phyloP scores from a whole-genome alignment of 2,113 vertebrate genomes.

The Brachypteracias leptosomus region DNA sequence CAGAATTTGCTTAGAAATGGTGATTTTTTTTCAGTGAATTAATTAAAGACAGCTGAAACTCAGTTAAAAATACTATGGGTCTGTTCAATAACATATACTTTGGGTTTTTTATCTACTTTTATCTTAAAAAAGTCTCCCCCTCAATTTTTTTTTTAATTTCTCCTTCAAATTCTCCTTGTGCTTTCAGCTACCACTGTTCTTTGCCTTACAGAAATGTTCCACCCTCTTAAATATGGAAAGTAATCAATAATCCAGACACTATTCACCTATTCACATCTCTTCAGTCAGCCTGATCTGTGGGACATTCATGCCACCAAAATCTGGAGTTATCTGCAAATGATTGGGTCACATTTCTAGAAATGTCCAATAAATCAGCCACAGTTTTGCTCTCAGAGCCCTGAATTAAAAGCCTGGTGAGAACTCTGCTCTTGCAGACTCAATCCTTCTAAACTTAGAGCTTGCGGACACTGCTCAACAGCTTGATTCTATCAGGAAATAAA shows the following conservation, averaged over 20 bases:
- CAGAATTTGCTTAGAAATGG: neutral
- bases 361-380: neutral
- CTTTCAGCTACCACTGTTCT: neutral
- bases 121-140: neutral
- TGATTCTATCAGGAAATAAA: neutral
- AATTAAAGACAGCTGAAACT: slow-evolving; percentile 6
- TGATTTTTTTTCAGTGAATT: neutral
- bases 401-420: neutral
- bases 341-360: neutral
- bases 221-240: neutral
- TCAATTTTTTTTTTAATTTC: neutral
- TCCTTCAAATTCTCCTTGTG: neutral
- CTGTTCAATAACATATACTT: neutral
- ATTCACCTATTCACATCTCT: neutral
- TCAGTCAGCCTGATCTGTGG: neutral
- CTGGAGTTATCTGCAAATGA: neutral
- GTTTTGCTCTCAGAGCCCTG: neutral
- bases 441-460: neutral
- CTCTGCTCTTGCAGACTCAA: neutral
- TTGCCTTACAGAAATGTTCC: neutral
- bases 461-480: neutral
- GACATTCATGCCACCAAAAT: neutral
- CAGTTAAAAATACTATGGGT: neutral
- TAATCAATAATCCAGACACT: neutral
- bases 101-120: neutral